phyloP scores from a whole-genome alignment of 2,888 invertebrate genomes.

The Synergus gifuensis region DNA sequence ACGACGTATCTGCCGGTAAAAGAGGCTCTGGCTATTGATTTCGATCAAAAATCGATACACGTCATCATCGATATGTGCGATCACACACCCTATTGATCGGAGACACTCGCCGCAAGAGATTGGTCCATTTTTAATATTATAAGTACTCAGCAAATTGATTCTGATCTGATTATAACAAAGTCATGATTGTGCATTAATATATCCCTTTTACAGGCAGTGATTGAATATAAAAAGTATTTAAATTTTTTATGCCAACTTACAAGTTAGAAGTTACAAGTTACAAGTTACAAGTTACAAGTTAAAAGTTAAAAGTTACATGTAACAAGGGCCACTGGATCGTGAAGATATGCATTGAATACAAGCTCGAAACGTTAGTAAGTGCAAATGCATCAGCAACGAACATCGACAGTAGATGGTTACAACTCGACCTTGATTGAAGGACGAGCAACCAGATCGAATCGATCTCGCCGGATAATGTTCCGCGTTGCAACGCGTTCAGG shows the following conservation, averaged over 20 bases:
- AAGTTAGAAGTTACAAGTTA: background rate
- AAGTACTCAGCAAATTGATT: conserved; percentile 4
- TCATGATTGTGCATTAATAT: conserved; percentile 23
- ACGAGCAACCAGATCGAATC: conserved; percentile 48
- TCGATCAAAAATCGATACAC: conserved; percentile 51
- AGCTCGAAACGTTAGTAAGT: conserved; percentile 17
- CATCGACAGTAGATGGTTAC: conserved; percentile 37
- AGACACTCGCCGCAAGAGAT: conserved; percentile 27
- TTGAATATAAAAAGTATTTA: background rate
- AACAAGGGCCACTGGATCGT: conserved; percentile 33
- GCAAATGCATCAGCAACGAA: conserved; percentile 30
- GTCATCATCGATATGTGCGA: conserved; percentile 46
- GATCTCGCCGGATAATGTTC: conserved; percentile 48
- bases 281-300: background rate
- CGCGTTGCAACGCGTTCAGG: conserved; percentile 44
- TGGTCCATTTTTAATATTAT: conserved; percentile 10
- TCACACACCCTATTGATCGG: conserved; percentile 41
- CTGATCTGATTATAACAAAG: conserved; percentile 9
- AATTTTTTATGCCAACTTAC: no score
- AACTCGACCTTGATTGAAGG: conserved; percentile 44
- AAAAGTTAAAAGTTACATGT: background rate
- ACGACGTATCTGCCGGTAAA: conserved; percentile 56
- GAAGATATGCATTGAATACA: conserved; percentile 23
- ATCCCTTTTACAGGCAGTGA: background rate
- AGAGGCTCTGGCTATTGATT: conserved; percentile 55